These are phyloP conservation scores for Heteromormyrus szaboi DNA, from an alignment of 2,797 vertebrate species.

Conservation along the genomic window DNA sequence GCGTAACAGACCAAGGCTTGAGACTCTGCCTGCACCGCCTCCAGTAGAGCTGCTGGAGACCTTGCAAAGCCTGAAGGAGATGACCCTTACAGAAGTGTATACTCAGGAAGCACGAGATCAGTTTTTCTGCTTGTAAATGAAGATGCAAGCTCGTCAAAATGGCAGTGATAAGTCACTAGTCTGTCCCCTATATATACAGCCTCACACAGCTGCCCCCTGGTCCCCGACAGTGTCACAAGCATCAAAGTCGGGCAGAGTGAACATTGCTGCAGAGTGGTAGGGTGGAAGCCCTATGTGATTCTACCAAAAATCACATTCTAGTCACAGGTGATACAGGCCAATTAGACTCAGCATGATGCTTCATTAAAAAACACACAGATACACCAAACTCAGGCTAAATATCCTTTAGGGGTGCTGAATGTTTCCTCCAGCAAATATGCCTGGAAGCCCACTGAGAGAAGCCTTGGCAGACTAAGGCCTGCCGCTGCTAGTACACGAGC, in stretches of 20 bases:
- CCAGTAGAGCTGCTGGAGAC: not conserved
- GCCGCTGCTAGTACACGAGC: not conserved
- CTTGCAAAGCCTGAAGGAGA: not conserved
- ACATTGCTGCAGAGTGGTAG: not conserved
- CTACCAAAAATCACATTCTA: not conserved
- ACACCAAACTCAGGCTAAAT: not conserved
- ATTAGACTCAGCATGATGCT: not conserved
- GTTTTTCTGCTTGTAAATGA: not conserved
- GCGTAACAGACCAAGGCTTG: not conserved
- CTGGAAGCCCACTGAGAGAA: not conserved
- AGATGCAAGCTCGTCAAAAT: not conserved
- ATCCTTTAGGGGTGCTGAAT: not conserved
- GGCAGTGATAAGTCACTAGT: not conserved
- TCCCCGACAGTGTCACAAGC: not conserved
- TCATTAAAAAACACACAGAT: not conserved
- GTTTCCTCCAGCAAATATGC: not conserved
- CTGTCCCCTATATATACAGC: not conserved
- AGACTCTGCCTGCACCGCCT: not conserved
- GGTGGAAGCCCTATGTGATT: not conserved
- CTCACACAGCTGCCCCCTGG: not conserved
- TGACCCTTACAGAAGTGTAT: not conserved
- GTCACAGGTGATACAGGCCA: not conserved
- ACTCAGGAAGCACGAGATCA: not conserved
- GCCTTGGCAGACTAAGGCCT: not conserved
- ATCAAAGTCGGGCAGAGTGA: not conserved